Conservation (phyloP, 1,140 invertebrate genomes). For the Metaphire vulgaris region DNA sequence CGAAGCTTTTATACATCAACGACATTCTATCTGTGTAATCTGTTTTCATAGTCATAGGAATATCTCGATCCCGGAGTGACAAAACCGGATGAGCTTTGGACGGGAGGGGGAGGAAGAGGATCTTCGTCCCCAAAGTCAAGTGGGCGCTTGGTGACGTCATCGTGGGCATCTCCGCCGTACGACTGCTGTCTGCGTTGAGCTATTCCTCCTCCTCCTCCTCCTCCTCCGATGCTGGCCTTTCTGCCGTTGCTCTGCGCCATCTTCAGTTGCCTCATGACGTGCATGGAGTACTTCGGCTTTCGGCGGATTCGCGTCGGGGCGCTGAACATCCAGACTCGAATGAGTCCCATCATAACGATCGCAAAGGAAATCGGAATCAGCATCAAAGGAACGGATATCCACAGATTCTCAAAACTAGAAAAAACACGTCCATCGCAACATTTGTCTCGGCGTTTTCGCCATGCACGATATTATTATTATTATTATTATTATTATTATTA, state of each 20-base stretch:
- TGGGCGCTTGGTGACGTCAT: no score
- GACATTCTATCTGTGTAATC: not conserved
- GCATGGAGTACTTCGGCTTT: not conserved
- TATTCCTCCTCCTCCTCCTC: no score
- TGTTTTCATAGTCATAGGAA: not conserved
- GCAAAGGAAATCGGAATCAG: not conserved
- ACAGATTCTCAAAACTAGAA: not conserved
- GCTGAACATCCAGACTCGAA: conserved; percentile 1
- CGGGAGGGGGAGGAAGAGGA: not conserved
- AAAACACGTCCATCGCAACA: no score
- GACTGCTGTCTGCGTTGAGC: not conserved
- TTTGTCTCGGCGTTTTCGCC: no score
- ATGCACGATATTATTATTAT: no score
- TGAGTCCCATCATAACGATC: not conserved
- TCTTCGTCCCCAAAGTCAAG: no score
- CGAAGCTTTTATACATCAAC: not conserved
- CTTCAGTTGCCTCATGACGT: not conserved
- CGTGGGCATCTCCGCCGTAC: not conserved
- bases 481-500: no score
- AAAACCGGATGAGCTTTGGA: not conserved
- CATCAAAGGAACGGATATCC: not conserved
- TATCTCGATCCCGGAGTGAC: not conserved
- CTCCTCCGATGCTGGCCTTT: not conserved
- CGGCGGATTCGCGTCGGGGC: not conserved
- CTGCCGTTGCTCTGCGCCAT: not conserved